A percentile compares a stretch with the other conserved stretches of the same genome.
Evolutionary conservation across 2,888 invertebrate species (phyloP).

Genomic region (Asteroscopus sphinx): DNA sequence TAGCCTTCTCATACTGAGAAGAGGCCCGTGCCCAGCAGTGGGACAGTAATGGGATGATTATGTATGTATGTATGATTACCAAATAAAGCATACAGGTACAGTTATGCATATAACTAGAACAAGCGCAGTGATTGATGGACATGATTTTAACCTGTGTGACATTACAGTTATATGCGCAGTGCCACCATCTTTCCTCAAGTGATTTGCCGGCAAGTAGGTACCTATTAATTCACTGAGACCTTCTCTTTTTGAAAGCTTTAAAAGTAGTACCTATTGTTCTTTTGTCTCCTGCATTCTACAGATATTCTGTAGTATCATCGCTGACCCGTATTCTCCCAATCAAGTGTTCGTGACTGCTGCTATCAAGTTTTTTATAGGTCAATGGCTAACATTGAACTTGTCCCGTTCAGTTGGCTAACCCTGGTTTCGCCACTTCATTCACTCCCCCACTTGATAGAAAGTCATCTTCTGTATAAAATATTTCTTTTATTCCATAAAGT

Average conservation of each 20-base stretch:
- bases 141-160: too few species aligned
- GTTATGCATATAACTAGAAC: too few species aligned
- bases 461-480: neutral
- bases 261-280: neutral
- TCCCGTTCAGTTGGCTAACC: conserved; percentile 49
- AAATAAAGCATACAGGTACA: too few species aligned
- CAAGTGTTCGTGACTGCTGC: conserved; percentile 60
- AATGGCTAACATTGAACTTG: conserved; percentile 69
- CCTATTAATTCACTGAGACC: neutral
- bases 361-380: conserved; percentile 62
- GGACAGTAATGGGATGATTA: too few species aligned
- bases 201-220: too few species aligned
- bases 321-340: conserved; percentile 54
- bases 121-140: too few species aligned
- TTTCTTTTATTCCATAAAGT: neutral
- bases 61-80: too few species aligned
- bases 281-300: conserved; percentile 1
- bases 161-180: too few species aligned
- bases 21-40: too few species aligned
- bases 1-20: too few species aligned
- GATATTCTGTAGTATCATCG: conserved; percentile 22
- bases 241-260: neutral
- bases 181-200: too few species aligned
- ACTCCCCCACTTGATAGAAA: conserved; percentile 11
- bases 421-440: conserved; percentile 25